Conservation (phyloP, 2,113 vertebrate genomes). For the Mastomys coucha region DNA sequence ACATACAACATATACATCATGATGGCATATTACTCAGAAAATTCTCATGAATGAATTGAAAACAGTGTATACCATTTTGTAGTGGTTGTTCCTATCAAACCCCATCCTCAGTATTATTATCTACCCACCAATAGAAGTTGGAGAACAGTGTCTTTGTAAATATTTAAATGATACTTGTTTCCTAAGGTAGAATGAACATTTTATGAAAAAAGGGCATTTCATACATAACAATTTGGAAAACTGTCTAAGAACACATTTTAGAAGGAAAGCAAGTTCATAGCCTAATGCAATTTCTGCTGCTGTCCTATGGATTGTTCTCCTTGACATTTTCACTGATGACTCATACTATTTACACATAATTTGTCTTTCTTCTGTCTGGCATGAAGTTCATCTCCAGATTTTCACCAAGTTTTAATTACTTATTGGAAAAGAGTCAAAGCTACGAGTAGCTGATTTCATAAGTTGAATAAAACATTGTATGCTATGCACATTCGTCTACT, state of each 20-base stretch:
- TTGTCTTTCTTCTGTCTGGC: neutral
- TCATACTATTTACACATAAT: neutral
- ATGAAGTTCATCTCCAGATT: neutral
- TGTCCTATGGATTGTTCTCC: neutral
- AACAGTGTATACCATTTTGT: neutral
- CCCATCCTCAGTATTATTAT: neutral
- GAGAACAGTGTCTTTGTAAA: neutral
- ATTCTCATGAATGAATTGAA: neutral
- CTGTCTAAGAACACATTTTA: neutral
- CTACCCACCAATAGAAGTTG: neutral
- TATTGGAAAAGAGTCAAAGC: conserved; percentile 11
- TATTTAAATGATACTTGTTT: conserved; percentile 37
- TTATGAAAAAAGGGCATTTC: neutral
- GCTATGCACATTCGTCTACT: too few relatives aligned
- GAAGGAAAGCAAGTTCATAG: neutral
- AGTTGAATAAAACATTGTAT: conserved; percentile 25
- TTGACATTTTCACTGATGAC: neutral
- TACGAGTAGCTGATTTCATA: neutral
- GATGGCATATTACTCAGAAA: neutral
- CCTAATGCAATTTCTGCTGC: neutral
- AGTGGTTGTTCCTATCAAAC: neutral
- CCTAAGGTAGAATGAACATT: conserved; percentile 5
- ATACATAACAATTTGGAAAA: conserved; percentile 16
- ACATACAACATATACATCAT: neutral
- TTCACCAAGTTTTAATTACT: neutral